Percentiles rank a stretch among this genome's conserved stretches.
Evolutionary conservation across 1,140 invertebrate genomes (phyloP).

Genomic region (Drosophila malerkotliana): DNA sequence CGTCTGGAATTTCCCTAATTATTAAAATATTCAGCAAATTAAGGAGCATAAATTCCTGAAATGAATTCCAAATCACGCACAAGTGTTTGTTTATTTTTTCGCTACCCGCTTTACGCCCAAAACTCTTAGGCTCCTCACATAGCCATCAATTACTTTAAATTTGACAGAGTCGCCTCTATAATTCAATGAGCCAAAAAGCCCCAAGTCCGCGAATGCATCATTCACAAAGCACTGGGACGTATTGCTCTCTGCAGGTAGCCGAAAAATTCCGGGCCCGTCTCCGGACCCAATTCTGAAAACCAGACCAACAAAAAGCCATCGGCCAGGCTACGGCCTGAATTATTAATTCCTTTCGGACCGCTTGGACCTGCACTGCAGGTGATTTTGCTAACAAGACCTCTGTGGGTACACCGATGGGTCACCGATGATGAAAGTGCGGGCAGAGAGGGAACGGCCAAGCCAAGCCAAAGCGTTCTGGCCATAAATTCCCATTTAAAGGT

Average conservation of each 20-base stretch:
- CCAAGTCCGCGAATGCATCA: slow-evolving; percentile 62
- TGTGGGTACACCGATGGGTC: slow-evolving; percentile 50
- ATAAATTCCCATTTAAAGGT: slow-evolving; percentile 61
- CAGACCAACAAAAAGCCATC: slow-evolving; percentile 30
- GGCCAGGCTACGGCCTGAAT: slow-evolving; percentile 43
- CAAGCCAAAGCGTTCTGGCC: slow-evolving; percentile 30
- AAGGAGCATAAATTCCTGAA: slow-evolving; percentile 2
- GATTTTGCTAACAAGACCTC: slow-evolving; percentile 70
- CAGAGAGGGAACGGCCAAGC: slow-evolving; percentile 30
- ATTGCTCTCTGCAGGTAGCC: slow-evolving; percentile 52
- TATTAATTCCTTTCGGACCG: slow-evolving; percentile 52
- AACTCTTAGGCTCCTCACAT: slow-evolving; percentile 16
- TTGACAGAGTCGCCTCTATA: slow-evolving; percentile 56
- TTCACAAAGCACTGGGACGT: slow-evolving; percentile 57
- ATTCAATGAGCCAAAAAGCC: slow-evolving; percentile 55
- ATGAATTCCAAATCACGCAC: not conserved
- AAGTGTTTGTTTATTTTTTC: slow-evolving; percentile 20
- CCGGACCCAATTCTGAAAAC: slow-evolving; percentile 2
- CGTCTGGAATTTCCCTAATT: slow-evolving; percentile 1
- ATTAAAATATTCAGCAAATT: slow-evolving; percentile 4
- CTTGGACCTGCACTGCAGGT: slow-evolving; percentile 64
- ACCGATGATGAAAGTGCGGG: slow-evolving; percentile 30
- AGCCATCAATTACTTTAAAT: slow-evolving; percentile 65
- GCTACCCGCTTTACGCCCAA: slow-evolving; percentile 40
- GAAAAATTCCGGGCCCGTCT: slow-evolving; percentile 12